Percentiles rank a stretch among this genome's conserved stretches.
These are phyloP conservation scores for Hyperoplus lanceolatus DNA, from an alignment of 2,797 vertebrate species.

Conservation along the genomic window DNA sequence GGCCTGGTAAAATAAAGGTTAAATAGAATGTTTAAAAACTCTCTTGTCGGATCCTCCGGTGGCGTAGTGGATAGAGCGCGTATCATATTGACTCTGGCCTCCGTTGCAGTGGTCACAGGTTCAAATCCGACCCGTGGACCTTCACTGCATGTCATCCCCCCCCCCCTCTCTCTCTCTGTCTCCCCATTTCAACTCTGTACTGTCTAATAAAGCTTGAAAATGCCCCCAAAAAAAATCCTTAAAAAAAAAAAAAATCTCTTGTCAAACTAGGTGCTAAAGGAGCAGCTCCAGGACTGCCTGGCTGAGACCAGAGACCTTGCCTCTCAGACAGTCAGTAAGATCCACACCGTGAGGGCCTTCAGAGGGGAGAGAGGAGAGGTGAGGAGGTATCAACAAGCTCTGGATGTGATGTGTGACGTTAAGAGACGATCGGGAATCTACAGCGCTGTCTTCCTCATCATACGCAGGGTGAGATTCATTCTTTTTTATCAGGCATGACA, in stretches of 20 bases:
- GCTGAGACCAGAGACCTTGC: conserved; percentile 85
- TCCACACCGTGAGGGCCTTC: conserved; percentile 88
- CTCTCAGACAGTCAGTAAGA: conserved; percentile 76
- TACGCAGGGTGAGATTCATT: conserved; percentile 80
- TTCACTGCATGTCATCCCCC: no score
- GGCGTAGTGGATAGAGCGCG: no score
- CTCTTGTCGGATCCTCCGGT: no score
- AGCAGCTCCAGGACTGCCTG: conserved; percentile 85
- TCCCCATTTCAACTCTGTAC: no score
- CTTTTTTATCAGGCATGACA: no score
- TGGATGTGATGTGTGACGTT: conserved; percentile 76
- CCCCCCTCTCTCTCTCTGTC: no score
- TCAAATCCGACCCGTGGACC: no score
- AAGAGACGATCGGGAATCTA: conserved; percentile 76
- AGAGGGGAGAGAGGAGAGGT: conserved; percentile 83
- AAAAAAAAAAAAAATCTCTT: background rate
- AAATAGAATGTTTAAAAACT: no score
- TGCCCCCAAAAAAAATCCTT: no score
- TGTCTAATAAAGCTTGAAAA: background rate
- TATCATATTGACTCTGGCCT: no score
- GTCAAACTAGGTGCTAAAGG: conserved; percentile 81
- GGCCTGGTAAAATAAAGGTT: no score
- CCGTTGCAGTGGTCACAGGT: no score
- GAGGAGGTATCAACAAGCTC: conserved; percentile 75
- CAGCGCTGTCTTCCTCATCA: conserved; percentile 67